Conservation (phyloP, 1,140 invertebrate genomes). For the Portunus trituberculatus region DNA sequence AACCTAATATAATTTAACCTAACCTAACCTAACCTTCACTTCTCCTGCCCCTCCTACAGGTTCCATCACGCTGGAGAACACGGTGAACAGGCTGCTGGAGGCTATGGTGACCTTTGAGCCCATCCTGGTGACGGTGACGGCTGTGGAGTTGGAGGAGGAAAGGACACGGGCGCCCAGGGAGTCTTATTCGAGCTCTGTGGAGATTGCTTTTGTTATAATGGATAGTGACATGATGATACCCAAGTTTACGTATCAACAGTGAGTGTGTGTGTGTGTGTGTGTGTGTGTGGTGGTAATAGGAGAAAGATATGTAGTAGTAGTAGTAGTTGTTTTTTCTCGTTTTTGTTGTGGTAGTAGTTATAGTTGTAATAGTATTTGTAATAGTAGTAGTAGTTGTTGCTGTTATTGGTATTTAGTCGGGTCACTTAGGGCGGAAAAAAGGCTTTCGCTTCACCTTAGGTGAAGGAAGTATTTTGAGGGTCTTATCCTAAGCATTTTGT, state of each 20-base stretch:
- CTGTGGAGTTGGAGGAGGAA: conserved; percentile 87
- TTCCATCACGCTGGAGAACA: conserved; percentile 85
- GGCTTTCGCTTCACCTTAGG: no score
- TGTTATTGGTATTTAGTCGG: no score
- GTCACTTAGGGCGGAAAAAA: no score
- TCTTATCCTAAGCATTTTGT: no score
- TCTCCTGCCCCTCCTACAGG: conserved; percentile 78
- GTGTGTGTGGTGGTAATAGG: not conserved
- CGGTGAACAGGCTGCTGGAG: conserved; percentile 84
- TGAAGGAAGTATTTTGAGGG: no score
- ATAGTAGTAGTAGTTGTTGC: no score
- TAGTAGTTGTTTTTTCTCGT: no score
- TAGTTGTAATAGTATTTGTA: no score
- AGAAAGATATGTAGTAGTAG: no score
- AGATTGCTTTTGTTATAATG: conserved; percentile 78
- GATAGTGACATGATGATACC: conserved; percentile 78
- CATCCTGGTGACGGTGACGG: conserved; percentile 89
- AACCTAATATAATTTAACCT: no score
- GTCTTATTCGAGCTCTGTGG: conserved; percentile 75
- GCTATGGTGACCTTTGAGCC: conserved; percentile 90
- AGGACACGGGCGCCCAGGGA: conserved; percentile 81
- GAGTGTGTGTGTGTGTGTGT: conserved; percentile 10
- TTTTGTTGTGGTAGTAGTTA: no score
- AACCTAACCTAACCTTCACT: not conserved
- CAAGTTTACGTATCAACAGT: conserved; percentile 77